These are phyloP conservation scores for Opisthocomus hoazin DNA, from an alignment of 2,113 vertebrate species.

Conservation along the genomic window DNA sequence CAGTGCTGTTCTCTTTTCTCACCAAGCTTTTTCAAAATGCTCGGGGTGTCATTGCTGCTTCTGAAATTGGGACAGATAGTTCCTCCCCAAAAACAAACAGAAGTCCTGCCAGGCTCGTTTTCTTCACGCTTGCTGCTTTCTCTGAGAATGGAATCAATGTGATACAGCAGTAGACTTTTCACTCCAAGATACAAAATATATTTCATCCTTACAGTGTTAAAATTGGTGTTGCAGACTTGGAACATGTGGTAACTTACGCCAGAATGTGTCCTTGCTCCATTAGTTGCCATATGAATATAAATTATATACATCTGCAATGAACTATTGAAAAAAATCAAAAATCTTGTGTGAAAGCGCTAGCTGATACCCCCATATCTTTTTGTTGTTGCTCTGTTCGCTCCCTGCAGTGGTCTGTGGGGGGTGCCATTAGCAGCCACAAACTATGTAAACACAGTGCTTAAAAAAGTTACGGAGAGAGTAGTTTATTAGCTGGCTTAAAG, in stretches of 20 bases:
- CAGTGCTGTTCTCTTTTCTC: background rate
- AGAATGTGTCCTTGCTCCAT: background rate
- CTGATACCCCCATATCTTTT: background rate
- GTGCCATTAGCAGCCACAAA: background rate
- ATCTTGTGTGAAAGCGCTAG: background rate
- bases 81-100: constrained; percentile 14
- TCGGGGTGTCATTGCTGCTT: background rate
- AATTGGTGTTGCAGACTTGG: background rate
- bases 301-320: background rate
- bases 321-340: background rate
- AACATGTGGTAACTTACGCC: background rate
- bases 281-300: background rate
- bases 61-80: constrained; percentile 19
- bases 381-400: background rate
- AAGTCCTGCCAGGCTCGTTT: background rate
- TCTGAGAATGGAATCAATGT: background rate
- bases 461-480: background rate
- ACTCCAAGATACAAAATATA: background rate
- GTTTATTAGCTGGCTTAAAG: background rate
- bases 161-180: background rate
- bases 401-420: background rate
- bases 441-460: background rate
- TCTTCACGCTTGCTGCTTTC: background rate
- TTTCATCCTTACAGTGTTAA: background rate
- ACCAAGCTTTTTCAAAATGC: background rate